phyloP scores from a whole-genome alignment of 2,888 invertebrate genomes.

The Megaustenia siamemsis region DNA sequence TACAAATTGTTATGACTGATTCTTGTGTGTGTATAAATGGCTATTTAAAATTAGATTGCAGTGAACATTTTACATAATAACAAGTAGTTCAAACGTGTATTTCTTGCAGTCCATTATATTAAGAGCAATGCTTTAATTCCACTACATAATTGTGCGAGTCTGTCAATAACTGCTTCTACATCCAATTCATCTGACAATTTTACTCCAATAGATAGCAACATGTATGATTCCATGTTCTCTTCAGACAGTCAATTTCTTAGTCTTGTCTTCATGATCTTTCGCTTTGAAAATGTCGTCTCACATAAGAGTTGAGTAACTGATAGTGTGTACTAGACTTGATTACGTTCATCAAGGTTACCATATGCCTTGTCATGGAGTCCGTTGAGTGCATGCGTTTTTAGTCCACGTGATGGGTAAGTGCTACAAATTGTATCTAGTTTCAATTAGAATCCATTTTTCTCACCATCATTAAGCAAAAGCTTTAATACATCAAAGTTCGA shows the following conservation, averaged over 20 bases:
- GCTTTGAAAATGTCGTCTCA: not conserved
- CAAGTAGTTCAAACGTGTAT: not conserved
- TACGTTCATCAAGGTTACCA: not conserved
- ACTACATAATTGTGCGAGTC: not conserved
- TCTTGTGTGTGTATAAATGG: not conserved
- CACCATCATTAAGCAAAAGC: not conserved
- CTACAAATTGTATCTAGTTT: not conserved
- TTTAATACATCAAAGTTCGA: not conserved
- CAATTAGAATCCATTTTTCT: not conserved
- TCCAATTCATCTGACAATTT: conserved; percentile 12
- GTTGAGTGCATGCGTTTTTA: not conserved
- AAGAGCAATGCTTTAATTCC: not conserved
- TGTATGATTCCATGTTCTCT: not conserved
- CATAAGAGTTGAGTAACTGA: conserved; percentile 3
- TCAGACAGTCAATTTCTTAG: not conserved
- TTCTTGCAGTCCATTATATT: not conserved
- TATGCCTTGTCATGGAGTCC: not conserved
- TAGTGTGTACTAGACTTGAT: not conserved
- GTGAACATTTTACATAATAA: not conserved
- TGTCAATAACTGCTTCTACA: conserved; percentile 25
- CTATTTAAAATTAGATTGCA: not conserved
- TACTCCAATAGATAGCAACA: not conserved
- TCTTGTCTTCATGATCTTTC: not conserved
- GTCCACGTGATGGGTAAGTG: not conserved
- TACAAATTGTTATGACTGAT: not conserved